Evolutionary conservation across 1,140 invertebrate species (phyloP).

Genomic region (Chionoecetes opilio): DNA sequence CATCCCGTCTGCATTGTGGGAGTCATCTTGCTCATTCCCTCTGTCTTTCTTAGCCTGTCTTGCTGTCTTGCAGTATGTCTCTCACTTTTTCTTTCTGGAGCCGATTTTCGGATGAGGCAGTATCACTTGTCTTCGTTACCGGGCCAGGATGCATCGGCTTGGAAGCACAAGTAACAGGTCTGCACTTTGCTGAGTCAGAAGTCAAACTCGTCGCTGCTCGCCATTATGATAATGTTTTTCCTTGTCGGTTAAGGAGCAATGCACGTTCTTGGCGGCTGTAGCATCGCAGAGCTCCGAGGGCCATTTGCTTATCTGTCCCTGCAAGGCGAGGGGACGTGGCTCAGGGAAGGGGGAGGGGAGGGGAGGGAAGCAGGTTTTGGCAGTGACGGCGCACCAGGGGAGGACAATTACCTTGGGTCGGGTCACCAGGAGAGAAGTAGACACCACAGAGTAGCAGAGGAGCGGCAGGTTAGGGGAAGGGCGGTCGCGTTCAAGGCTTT

Average conservation of each 20-base stretch:
- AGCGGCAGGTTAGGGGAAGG: not conserved
- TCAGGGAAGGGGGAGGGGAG: not conserved
- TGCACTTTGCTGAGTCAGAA: constrained; percentile 12
- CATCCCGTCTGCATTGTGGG: not conserved
- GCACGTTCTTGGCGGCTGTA: not conserved
- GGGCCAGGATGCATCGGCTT: not conserved
- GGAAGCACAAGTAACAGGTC: constrained; percentile 4
- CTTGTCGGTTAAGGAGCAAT: constrained; percentile 16
- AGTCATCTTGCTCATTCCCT: not conserved
- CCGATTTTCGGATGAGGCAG: not conserved
- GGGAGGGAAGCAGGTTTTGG: not conserved
- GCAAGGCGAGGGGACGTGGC: not conserved
- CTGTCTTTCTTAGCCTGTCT: constrained; percentile 27
- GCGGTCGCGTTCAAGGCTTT: not conserved
- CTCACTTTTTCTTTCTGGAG: constrained; percentile 3
- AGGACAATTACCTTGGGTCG: not conserved
- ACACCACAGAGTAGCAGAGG: not conserved
- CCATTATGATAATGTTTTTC: constrained; percentile 30
- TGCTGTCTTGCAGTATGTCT: not conserved
- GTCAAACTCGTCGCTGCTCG: constrained; percentile 4
- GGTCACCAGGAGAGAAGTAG: not conserved
- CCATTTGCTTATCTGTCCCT: constrained; percentile 19
- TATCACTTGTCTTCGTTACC: constrained; percentile 28
- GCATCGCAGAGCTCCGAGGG: not conserved
- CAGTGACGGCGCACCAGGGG: not conserved